Base-by-base conservation (phyloP, 2,888 invertebrate genomes). In the Drosophila neotestacea region DNA sequence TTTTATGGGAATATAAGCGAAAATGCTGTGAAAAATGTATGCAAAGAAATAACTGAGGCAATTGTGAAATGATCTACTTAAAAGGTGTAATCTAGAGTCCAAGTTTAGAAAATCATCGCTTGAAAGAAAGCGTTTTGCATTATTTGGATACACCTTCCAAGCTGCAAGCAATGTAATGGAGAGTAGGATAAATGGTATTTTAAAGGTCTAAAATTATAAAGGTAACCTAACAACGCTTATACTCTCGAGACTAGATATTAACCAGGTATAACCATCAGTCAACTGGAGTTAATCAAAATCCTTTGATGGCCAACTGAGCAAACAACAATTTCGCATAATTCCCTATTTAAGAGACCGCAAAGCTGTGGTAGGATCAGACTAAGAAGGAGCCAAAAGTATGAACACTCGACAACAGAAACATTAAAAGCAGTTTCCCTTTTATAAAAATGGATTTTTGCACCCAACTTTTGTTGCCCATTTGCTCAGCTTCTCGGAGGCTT, bases 381-480 rank as follows among this genome's bases (percentile, higher is more conserved):
- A 38, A 59, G 9, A 27, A n/a, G 36, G 11, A 44, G 34, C 55
- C 28, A 58, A 36, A 44, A 46, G 36, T 41, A 62, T 48, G 41
- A 51, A 52, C 47, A 55, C 51, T 52, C 27, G 27, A 34, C 52
- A 16, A 7, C 59, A 13, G 16, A 11, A 65, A 36, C 56, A 52
- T 27, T 48, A 27, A 27, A 30, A 22, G 10, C 30, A 51, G 46
- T 63, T 50, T 28, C n/a, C 13, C 27, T 50, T 59, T 73, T 47
- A 60, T 63, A 73, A n/a, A 68, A 68, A 73, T 63, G 39, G 41
- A 16, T 41, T 59, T n/a, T 11, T 4, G 39, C 48, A 30, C 27
- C 44, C 30, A 41, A 34, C 47, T 39, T 32, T 6, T 36, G 32
- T 34, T 41, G 13, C 4, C 28, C 16, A 5, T 27, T 30, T 34